Evolutionary conservation across 2,113 vertebrate species (phyloP).

Genomic region (Oncorhynchus kisutch): DNA sequence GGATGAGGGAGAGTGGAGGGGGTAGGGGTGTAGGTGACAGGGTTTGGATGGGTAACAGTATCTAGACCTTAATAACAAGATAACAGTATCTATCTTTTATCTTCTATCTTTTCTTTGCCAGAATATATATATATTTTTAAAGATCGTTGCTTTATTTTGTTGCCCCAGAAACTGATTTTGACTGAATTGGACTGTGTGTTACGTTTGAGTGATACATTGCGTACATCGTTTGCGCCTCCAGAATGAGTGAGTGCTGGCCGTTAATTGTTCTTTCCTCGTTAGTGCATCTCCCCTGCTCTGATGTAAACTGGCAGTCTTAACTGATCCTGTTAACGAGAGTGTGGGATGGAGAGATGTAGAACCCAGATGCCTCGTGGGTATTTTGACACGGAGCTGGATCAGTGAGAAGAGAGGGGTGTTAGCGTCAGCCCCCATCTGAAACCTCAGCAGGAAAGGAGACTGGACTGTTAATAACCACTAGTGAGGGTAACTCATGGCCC

Average conservation of each 20-base stretch:
- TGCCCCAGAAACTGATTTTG: too few species aligned
- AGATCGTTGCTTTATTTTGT: too few species aligned
- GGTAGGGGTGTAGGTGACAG: not conserved
- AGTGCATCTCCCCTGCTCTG: conserved; percentile 22
- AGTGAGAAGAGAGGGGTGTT: conserved; percentile 28
- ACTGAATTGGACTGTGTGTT: not conserved
- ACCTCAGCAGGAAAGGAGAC: conserved; percentile 39
- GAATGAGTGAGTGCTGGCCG: not conserved
- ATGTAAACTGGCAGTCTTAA: conserved; percentile 67
- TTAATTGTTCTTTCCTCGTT: not conserved
- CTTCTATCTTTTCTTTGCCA: too few species aligned
- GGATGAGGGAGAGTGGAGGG: not conserved
- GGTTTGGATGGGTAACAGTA: not conserved
- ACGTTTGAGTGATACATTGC: not conserved
- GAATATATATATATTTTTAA: too few species aligned
- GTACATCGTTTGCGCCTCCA: not conserved
- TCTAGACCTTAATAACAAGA: too few species aligned
- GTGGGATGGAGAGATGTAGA: conserved; percentile 43
- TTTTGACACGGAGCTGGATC: conserved; percentile 60
- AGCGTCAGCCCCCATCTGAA: conserved; percentile 33
- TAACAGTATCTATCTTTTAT: too few species aligned
- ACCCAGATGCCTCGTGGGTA: conserved; percentile 57
- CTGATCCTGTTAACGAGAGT: conserved; percentile 67
- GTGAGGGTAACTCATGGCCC: conserved; percentile 15
- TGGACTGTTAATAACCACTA: conserved; percentile 51